Percentiles rank a stretch among this genome's conserved stretches.
Conservation (phyloP, 2,888 invertebrate species). For the Xestia xanthographa region DNA sequence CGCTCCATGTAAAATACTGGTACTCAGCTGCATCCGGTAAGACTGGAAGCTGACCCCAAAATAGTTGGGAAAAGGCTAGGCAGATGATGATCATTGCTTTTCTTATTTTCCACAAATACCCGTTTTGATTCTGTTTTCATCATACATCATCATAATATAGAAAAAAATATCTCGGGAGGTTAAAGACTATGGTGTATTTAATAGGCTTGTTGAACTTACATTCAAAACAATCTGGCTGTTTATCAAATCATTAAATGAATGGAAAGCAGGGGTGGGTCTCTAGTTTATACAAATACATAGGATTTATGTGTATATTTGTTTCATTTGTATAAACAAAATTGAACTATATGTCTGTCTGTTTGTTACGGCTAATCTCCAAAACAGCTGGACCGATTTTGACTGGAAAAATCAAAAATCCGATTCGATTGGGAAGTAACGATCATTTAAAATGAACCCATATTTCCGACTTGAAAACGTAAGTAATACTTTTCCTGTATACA, state of each 20-base stretch:
- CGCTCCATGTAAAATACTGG: too few species aligned
- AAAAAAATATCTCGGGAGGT: not conserved
- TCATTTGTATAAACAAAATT: too few species aligned
- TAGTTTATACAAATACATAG: not conserved
- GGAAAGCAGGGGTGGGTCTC: not conserved
- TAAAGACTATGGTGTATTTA: not conserved
- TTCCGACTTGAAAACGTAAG: constrained; percentile 20
- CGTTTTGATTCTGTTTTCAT: not conserved
- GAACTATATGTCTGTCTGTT: too few species aligned
- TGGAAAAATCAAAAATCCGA: too few species aligned
- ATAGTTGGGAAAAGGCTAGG: too few species aligned
- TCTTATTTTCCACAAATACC: too few species aligned
- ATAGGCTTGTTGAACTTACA: not conserved
- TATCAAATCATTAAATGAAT: not conserved
- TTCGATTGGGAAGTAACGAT: not conserved
- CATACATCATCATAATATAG: not conserved
- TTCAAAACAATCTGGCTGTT: not conserved
- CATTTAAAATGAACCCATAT: not conserved
- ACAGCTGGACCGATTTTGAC: too few species aligned
- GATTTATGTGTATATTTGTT: not conserved
- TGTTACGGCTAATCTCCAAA: too few species aligned
- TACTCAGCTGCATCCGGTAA: too few species aligned
- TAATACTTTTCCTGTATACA: constrained; percentile 8
- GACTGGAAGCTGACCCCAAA: too few species aligned
- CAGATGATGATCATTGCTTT: not conserved